Evolutionary conservation across 2,113 vertebrate species (phyloP).

Genomic region (Ancistrus triradiatus): DNA sequence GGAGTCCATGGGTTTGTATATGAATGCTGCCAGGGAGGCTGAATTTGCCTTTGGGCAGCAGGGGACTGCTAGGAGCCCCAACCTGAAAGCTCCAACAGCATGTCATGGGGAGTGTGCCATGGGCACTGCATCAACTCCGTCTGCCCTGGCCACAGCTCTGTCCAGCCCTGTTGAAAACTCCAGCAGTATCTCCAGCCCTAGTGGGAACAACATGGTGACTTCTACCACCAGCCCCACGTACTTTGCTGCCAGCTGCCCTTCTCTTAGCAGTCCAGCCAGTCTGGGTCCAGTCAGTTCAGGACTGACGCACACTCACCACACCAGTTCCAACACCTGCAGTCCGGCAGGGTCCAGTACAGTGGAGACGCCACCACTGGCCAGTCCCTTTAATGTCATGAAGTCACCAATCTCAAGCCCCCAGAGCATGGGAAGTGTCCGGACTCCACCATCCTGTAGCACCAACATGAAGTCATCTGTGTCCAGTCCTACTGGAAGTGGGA

Average conservation of each 20-base stretch:
- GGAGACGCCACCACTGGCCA: slow-evolving; percentile 88
- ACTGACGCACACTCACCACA: slow-evolving; percentile 75
- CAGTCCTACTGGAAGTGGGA: slow-evolving; percentile 79
- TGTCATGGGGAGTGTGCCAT: slow-evolving; percentile 69
- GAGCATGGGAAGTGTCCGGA: slow-evolving; percentile 88
- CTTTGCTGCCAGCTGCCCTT: slow-evolving; percentile 72
- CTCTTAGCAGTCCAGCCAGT: slow-evolving; percentile 77
- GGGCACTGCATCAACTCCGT: slow-evolving; percentile 57
- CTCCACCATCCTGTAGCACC: slow-evolving; percentile 84
- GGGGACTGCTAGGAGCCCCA: slow-evolving; percentile 60
- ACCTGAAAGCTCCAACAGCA: slow-evolving; percentile 64
- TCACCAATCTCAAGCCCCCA: slow-evolving; percentile 94
- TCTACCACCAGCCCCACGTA: slow-evolving; percentile 82
- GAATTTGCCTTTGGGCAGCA: slow-evolving; percentile 87
- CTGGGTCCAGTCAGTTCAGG: slow-evolving; percentile 75
- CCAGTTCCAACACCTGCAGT: slow-evolving; percentile 84
- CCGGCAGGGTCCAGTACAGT: slow-evolving; percentile 82
- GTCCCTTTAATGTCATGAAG: slow-evolving; percentile 89
- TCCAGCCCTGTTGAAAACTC: slow-evolving; percentile 75
- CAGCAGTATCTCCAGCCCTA: slow-evolving; percentile 72
- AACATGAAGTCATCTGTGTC: slow-evolving; percentile 86
- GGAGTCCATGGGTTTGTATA: slow-evolving; percentile 97
- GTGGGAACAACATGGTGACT: slow-evolving; percentile 83
- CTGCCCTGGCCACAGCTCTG: slow-evolving; percentile 71
- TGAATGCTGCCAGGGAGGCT: slow-evolving; percentile 89